These are phyloP conservation scores for Diogma glabrata DNA, from an alignment of 2,888 invertebrate genomes.

Conservation along the genomic window DNA sequence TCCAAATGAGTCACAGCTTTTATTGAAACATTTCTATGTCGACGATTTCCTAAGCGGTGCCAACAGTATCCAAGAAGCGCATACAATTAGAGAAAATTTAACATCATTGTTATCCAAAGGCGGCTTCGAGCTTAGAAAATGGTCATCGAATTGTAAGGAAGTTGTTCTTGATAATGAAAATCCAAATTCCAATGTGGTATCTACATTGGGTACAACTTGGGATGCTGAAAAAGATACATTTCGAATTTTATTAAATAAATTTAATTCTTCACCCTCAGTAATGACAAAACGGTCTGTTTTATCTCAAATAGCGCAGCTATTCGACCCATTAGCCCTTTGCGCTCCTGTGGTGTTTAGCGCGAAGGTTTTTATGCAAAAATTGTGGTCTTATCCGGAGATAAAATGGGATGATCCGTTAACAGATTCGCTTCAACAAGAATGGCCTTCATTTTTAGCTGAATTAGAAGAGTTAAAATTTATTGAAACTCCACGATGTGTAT, in stretches of 20 bases:
- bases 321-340: too few species aligned
- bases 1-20: neutral
- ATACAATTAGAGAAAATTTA: neutral
- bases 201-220: neutral
- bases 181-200: neutral
- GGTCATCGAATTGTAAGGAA: neutral
- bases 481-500: too few species aligned
- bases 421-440: too few species aligned
- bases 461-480: too few species aligned
- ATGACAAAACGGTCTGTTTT: too few species aligned
- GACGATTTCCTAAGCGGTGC: neutral
- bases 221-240: neutral
- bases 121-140: neutral
- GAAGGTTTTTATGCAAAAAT: too few species aligned
- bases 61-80: too few species aligned
- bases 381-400: neutral
- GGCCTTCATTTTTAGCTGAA: too few species aligned
- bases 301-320: too few species aligned
- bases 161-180: neutral
- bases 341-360: too few species aligned
- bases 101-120: neutral
- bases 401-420: neutral
- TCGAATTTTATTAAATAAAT: neutral
- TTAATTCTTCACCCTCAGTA: too few species aligned
- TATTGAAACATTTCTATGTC: neutral